These are phyloP conservation scores for Augiades crinisus DNA, from an alignment of 2,888 invertebrate species.

Conservation along the genomic window DNA sequence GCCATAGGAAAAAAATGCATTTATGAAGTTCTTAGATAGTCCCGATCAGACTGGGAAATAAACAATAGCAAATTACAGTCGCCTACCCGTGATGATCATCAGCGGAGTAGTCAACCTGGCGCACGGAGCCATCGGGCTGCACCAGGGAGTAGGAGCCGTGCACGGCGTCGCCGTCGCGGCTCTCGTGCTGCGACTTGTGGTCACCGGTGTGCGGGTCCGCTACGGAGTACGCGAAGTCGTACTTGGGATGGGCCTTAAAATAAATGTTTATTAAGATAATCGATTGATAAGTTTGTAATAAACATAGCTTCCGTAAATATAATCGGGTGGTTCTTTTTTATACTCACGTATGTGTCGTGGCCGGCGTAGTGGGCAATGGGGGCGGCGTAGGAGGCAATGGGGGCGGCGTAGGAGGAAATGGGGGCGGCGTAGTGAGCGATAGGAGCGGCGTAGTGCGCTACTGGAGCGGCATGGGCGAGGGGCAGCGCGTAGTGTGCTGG, in stretches of 20 bases:
- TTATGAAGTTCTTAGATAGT: too few relatives aligned
- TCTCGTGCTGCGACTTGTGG: conserved; percentile 83
- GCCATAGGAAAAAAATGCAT: too few relatives aligned
- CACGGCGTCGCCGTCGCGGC: conserved; percentile 83
- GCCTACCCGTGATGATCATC: conserved; percentile 83
- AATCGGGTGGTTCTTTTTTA: too few relatives aligned
- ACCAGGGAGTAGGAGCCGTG: conserved; percentile 85
- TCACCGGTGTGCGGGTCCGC: conserved; percentile 83
- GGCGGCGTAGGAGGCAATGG: conserved; percentile 39
- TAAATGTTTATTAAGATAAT: neutral
- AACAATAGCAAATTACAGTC: too few relatives aligned
- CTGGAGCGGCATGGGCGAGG: conserved; percentile 39
- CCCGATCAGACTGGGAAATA: too few relatives aligned
- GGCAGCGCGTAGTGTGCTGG: conserved; percentile 41
- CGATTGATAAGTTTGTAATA: too few relatives aligned
- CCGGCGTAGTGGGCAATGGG: conserved; percentile 37
- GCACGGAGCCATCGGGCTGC: conserved; percentile 83
- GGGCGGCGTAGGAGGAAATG: conserved; percentile 40
- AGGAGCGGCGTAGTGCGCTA: conserved; percentile 41
- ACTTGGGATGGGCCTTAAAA: conserved; percentile 80
- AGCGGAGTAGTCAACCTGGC: conserved; percentile 84
- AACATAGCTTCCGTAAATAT: too few relatives aligned
- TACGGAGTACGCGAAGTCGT: conserved; percentile 82
- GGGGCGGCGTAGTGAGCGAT: conserved; percentile 40
- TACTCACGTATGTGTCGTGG: conserved; percentile 41